Percentiles rank a stretch among this genome's conserved stretches.
Conservation (phyloP, 2,888 invertebrate species). For the Rhopalosiphum nymphaeae region DNA sequence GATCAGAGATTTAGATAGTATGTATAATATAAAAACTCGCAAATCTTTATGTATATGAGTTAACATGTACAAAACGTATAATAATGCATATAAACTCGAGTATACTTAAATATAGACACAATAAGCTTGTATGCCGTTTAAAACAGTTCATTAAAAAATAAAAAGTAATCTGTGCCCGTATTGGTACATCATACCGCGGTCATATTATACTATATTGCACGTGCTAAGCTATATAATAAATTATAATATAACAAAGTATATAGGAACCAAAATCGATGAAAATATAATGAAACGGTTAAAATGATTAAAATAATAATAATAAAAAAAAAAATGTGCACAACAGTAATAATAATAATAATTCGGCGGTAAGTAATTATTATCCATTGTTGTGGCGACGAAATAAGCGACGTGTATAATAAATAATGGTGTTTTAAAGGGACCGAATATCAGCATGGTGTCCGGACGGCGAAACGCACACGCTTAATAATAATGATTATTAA, state of each 20-base stretch:
- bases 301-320: neutral
- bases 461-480: neutral
- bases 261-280: neutral
- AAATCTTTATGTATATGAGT: neutral
- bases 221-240: neutral
- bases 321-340: neutral
- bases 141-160: neutral
- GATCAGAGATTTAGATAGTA: slow-evolving; percentile 6
- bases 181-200: neutral
- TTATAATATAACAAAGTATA: neutral
- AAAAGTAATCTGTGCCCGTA: neutral
- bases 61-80: neutral
- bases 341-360: slow-evolving; percentile 13
- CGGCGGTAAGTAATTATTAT: slow-evolving; percentile 16
- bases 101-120: neutral
- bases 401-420: slow-evolving; percentile 34
- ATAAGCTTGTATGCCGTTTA: neutral
- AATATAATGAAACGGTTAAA: slow-evolving; percentile 20
- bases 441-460: slow-evolving; percentile 54
- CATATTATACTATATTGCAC: neutral
- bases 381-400: slow-evolving; percentile 45
- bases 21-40: neutral
- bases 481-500: slow-evolving; percentile 53
- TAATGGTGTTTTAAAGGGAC: slow-evolving; percentile 60
- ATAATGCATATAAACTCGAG: neutral